Evolutionary conservation across 1,140 invertebrate genomes (phyloP).

Genomic region (Drosophila tropicalis): DNA sequence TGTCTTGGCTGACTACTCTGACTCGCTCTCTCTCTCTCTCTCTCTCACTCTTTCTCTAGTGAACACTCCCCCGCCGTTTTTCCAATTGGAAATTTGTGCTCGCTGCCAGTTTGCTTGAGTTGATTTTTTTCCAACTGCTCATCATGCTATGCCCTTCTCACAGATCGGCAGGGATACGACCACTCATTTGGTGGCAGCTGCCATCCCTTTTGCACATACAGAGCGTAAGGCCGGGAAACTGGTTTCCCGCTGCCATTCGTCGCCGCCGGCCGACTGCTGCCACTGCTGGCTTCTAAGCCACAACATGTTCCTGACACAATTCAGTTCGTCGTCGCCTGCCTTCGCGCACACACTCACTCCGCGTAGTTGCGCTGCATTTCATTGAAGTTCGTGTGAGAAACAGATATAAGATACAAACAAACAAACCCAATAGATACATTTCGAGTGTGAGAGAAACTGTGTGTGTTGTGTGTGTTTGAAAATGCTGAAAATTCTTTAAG

Average conservation of each 20-base stretch:
- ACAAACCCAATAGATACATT: slow-evolving; percentile 33
- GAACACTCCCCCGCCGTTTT: slow-evolving; percentile 33
- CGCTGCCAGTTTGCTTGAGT: slow-evolving; percentile 28
- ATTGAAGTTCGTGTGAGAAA: slow-evolving; percentile 46
- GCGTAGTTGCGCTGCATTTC: slow-evolving; percentile 56
- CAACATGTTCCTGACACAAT: slow-evolving; percentile 80
- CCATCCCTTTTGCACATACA: slow-evolving; percentile 36
- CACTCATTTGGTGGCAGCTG: not conserved
- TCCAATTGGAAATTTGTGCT: slow-evolving; percentile 29
- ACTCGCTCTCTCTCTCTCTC: slow-evolving; percentile 39
- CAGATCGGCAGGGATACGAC: not conserved
- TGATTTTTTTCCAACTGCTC: slow-evolving; percentile 19
- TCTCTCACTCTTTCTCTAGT: slow-evolving; percentile 27
- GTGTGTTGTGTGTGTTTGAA: slow-evolving; percentile 16
- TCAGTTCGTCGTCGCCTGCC: slow-evolving; percentile 82
- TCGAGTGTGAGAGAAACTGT: slow-evolving; percentile 21
- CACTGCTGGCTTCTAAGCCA: slow-evolving; percentile 51
- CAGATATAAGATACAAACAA: slow-evolving; percentile 40
- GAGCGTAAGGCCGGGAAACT: slow-evolving; percentile 55
- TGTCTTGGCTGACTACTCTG: slow-evolving; percentile 34
- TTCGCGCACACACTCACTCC: slow-evolving; percentile 77
- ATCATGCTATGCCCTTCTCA: slow-evolving; percentile 26
- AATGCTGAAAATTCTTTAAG: slow-evolving; percentile 45
- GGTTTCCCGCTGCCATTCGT: slow-evolving; percentile 74
- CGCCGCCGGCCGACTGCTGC: slow-evolving; percentile 41